These are phyloP conservation scores for Notarius quadriscutis DNA, from an alignment of 2,113 vertebrate genomes.

Conservation along the genomic window DNA sequence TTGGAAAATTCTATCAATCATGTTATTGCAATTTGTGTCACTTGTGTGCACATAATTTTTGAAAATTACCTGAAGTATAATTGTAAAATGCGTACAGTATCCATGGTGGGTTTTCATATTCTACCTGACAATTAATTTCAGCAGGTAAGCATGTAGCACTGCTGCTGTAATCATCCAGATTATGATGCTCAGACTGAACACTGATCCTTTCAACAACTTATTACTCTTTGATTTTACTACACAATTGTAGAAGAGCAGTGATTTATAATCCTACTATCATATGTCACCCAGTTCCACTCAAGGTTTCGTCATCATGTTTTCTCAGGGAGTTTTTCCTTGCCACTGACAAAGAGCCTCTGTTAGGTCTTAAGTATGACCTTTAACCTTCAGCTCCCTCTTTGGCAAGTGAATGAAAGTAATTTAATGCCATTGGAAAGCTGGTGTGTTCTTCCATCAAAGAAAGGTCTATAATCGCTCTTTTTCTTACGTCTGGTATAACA, in stretches of 20 bases:
- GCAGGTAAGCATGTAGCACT: neutral
- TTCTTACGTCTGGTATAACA: neutral
- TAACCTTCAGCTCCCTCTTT: neutral
- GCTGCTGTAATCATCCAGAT: neutral
- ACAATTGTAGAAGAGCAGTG: neutral
- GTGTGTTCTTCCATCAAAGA: neutral
- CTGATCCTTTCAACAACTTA: neutral
- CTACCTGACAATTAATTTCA: neutral
- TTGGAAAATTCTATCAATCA: neutral
- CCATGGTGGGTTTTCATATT: neutral
- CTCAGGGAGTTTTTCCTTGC: neutral
- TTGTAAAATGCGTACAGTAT: neutral
- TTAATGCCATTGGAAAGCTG: neutral
- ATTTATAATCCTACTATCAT: neutral
- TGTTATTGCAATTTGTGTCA: neutral
- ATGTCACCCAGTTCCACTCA: neutral
- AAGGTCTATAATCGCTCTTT: neutral
- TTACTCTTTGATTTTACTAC: neutral
- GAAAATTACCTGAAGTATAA: neutral
- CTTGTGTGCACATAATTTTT: neutral
- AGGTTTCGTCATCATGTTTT: neutral
- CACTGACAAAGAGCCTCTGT: neutral
- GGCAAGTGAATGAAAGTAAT: neutral
- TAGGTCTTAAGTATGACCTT: neutral
- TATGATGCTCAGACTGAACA: neutral